Evolutionary conservation across 2,113 vertebrate species (phyloP).

Genomic region (Procapra przewalskii): DNA sequence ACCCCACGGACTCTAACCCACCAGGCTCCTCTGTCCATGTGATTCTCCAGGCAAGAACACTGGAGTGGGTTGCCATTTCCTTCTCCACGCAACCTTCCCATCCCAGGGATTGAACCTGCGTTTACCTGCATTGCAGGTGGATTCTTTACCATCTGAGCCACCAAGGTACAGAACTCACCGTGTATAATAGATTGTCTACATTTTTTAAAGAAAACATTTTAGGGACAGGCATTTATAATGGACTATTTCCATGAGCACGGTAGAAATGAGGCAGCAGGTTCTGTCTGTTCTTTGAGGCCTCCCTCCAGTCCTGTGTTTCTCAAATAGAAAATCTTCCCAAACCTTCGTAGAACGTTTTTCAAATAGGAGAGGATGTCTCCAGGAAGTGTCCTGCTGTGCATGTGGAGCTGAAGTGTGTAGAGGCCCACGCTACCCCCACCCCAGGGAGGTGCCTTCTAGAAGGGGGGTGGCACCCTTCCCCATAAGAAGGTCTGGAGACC

Average conservation of each 20-base stretch:
- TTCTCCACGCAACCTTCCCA: neutral
- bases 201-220: neutral
- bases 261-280: no score
- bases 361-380: neutral
- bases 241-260: neutral
- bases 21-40: neutral
- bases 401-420: neutral
- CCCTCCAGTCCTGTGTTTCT: neutral
- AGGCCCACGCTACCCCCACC: accelerated
- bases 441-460: neutral
- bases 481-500: neutral
- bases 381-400: neutral
- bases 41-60: neutral
- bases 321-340: neutral
- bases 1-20: neutral
- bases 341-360: neutral
- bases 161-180: neutral
- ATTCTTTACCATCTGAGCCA: neutral
- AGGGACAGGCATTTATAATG: no score
- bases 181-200: neutral
- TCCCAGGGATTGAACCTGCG: neutral
- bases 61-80: neutral
- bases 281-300: neutral
- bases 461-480: accelerated
- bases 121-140: neutral